Evolutionary conservation across 2,888 invertebrate species (phyloP), one percentile per base, ranked within the genome.

Genomic region (Hypsopygia costalis): DNA sequence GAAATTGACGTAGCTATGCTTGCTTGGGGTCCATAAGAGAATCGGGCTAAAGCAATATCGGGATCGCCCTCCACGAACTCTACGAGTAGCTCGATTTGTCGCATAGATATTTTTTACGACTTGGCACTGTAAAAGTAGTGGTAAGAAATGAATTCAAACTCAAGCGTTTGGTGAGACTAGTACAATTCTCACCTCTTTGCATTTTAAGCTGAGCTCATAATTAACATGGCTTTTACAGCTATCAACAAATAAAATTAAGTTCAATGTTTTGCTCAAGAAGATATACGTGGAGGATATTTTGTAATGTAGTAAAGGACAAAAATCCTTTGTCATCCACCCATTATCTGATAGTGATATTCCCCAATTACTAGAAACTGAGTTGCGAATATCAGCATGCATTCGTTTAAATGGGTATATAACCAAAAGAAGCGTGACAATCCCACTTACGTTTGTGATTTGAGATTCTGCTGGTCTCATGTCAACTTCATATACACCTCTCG

Each of bases 271-370:
- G 1, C 46, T 44, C 51, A 4, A 45, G 6, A 0, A 74, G 44
- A 41, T 54, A 49, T 3, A 64, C 63, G 51, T 68, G 44, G 9
- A 69, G 48, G 6, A 38, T 31, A 22, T n/a, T 39, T 36, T 6
- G 34, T 32, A 11, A 41, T 49, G 22, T 49, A 51, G 11, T 46
- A 20, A 29, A 9, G 16, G 21, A 51, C n/a, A 51, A 11, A 47
- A 10, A n/a, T 51, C 47, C 8, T 41, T 10, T 12, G 43, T 51
- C 45, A 51, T 46, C 76, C 75, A 78, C 1, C 78, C 78, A 39
- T 56, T 69, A 7, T 75, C 70, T 21, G 63, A 66, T 6, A n/a
- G n/a, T n/a, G n/a, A n/a, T n/a, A n/a, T n/a, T n/a, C n/a, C n/a
- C n/a, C n/a, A n/a, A n/a, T n/a, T n/a, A n/a, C n/a, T n/a, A n/a